Percentiles rank a stretch among this genome's conserved stretches.
phyloP scores from a whole-genome alignment of 2,797 vertebrate species.

The Leptoclinus maculatus region DNA sequence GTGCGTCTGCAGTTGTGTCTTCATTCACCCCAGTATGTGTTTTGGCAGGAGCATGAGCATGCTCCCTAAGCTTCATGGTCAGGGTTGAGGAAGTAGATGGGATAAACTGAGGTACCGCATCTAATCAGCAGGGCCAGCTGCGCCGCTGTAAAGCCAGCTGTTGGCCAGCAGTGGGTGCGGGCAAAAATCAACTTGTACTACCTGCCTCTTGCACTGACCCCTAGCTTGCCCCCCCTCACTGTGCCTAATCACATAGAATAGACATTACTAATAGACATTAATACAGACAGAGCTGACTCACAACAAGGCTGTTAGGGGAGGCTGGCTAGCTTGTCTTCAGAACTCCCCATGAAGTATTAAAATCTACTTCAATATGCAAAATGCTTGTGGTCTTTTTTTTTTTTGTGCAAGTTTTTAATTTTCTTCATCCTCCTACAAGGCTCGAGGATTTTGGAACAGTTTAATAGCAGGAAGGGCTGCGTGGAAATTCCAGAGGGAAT shows the following conservation, averaged over 20 bases:
- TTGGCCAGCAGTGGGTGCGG: constrained; percentile 51
- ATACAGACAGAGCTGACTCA: constrained; percentile 59
- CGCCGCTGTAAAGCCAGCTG: constrained; percentile 69
- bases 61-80: constrained; percentile 43
- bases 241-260: constrained; percentile 71
- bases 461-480: constrained; percentile 37
- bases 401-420: constrained; percentile 37
- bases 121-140: constrained; percentile 67
- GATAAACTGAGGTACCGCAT: constrained; percentile 60
- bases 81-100: constrained; percentile 59
- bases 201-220: constrained; percentile 74
- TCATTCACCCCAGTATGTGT: constrained; percentile 44
- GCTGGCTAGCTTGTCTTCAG: constrained; percentile 55
- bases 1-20: constrained; percentile 19
- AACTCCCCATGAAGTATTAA: constrained; percentile 69
- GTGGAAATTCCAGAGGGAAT: constrained; percentile 38
- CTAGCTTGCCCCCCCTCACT: constrained; percentile 49
- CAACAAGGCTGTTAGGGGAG: constrained; percentile 56
- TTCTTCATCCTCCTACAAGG: constrained; percentile 44
- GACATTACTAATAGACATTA: constrained; percentile 76
- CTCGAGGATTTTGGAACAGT: constrained; percentile 43
- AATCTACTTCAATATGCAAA: constrained; percentile 68
- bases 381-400: constrained; percentile 42
- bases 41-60: constrained; percentile 61
- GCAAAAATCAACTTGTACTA: constrained; percentile 67